A percentile compares a stretch with the other conserved stretches of the same genome.
Conservation (phyloP, 2,888 invertebrate genomes). For the Ceratothoa steindachneri region DNA sequence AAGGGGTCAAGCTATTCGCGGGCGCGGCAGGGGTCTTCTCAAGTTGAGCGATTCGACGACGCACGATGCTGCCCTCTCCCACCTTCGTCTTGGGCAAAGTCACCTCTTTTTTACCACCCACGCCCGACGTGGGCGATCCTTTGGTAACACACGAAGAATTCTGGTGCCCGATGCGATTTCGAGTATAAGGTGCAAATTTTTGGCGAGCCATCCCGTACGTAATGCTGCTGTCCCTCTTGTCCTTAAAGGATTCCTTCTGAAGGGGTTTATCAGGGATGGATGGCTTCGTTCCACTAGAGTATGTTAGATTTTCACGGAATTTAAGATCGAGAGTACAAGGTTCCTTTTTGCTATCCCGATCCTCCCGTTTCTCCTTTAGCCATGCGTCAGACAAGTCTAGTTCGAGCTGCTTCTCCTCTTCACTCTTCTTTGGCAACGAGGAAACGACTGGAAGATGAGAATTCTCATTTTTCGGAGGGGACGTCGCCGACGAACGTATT, state of each 20-base stretch:
- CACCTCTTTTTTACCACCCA: not conserved
- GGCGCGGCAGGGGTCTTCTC: conserved; percentile 18
- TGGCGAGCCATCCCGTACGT: conserved; percentile 41
- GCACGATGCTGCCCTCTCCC: conserved; percentile 15
- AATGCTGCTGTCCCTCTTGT: conserved; percentile 27
- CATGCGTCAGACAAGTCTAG: conserved; percentile 31
- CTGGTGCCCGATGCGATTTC: conserved; percentile 25
- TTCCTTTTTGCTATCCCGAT: not conserved
- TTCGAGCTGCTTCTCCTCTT: not conserved
- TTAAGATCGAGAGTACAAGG: not conserved
- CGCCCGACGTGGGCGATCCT: not conserved
- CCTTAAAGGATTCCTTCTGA: conserved; percentile 20
- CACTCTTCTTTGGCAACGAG: not conserved
- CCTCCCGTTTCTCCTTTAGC: conserved; percentile 18
- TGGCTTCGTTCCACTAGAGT: not conserved
- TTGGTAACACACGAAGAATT: not conserved
- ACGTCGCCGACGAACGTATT: not conserved
- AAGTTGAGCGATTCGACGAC: conserved; percentile 23
- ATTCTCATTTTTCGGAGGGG: not conserved
- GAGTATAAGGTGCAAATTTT: conserved; percentile 39
- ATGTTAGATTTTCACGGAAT: not conserved
- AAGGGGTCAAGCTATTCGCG: not conserved
- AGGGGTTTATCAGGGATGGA: not conserved
- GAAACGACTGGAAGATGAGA: not conserved
- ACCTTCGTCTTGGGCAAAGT: not conserved